Base-by-base conservation (phyloP, 2,888 invertebrate genomes). In the Cataglyphis cursor region DNA sequence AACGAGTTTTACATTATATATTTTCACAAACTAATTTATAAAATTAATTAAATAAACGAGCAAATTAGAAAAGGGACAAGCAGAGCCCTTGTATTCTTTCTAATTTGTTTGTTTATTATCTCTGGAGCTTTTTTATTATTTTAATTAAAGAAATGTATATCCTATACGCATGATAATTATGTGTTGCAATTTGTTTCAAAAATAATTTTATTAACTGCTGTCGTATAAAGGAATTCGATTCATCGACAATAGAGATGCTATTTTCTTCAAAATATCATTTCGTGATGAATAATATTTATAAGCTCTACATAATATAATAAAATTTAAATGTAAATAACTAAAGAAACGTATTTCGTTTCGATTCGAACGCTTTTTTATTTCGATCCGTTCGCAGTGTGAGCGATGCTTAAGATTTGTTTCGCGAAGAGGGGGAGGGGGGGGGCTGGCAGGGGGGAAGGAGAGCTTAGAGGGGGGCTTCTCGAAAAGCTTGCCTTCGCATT, bases 401-500 rank as follows among this genome's bases (percentile, higher is more conserved):
- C 24, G 24, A 38, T 9, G 74, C 75, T 74, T 73, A 73, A 74
- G 21, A 44, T 24, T 72, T 12, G 21, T 18, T 57, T 18, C 41
- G 35, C 8, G 9, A 1, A 10, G 10, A 8, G 48, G n/a, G 5
- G 12, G n/a, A 3, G 12, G 0, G n/a, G 24, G 1, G 10, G 10
- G 28, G 15, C 2, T 9, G 10, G 48, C 18, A 8, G 48, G n/a
- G 18, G 12, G 4, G 31, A 3, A 3, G 3, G n/a, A 12, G n/a
- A 0, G 21, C 5, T 10, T 4, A 15, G 28, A 28, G 66, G 66
- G 31, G 12, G 21, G 54, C 44, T 31, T 74, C 75, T 78, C 44
- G 74, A 78, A 78, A 78, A 73, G 78, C 78, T 78, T 73, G 72
- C 74, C 78, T 80, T 73, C 78, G 78, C 82, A 82, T 81, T 81